Evolutionary conservation across 1,140 invertebrate genomes (phyloP).

Genomic region (Drosophila pandora): DNA sequence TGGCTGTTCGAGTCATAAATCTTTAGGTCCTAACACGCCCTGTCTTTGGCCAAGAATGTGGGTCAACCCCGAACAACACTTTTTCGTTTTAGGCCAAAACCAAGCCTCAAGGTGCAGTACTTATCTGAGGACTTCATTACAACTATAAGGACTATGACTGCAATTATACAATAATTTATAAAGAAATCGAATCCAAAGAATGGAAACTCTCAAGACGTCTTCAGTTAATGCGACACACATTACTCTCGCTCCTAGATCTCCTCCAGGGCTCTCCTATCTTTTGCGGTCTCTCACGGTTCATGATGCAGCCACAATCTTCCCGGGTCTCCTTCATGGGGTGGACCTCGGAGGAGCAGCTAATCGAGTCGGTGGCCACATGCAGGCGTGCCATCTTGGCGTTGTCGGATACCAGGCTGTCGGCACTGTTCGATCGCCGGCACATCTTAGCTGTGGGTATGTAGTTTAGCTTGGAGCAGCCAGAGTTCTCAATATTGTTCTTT

Average conservation of each 20-base stretch:
- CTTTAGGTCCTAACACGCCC: slow-evolving; percentile 43
- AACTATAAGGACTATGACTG: no score
- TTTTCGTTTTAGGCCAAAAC: background rate
- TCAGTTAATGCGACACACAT: slow-evolving; percentile 44
- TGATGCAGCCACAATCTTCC: no score
- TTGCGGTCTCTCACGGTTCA: background rate
- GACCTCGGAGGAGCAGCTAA: slow-evolving; percentile 13
- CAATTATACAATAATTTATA: slow-evolving; percentile 1
- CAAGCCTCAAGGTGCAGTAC: background rate
- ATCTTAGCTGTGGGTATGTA: background rate
- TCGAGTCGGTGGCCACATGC: slow-evolving; percentile 16
- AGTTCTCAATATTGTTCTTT: slow-evolving; percentile 33
- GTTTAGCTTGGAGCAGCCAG: background rate
- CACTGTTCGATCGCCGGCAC: slow-evolving; percentile 12
- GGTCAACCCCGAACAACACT: slow-evolving; percentile 29
- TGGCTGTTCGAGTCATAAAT: slow-evolving; percentile 58
- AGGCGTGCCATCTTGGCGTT: slow-evolving; percentile 12
- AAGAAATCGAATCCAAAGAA: slow-evolving; percentile 1
- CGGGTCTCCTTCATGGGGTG: background rate
- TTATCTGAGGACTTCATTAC: slow-evolving; percentile 2
- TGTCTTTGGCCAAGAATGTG: slow-evolving; percentile 36
- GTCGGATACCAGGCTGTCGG: slow-evolving; percentile 1
- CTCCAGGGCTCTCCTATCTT: background rate
- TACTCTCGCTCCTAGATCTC: slow-evolving; percentile 16
- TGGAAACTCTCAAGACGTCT: background rate